Evolutionary conservation across 92 coral and sea anemone genomes (phyloP).

Genomic region (Diadumene lineata): DNA sequence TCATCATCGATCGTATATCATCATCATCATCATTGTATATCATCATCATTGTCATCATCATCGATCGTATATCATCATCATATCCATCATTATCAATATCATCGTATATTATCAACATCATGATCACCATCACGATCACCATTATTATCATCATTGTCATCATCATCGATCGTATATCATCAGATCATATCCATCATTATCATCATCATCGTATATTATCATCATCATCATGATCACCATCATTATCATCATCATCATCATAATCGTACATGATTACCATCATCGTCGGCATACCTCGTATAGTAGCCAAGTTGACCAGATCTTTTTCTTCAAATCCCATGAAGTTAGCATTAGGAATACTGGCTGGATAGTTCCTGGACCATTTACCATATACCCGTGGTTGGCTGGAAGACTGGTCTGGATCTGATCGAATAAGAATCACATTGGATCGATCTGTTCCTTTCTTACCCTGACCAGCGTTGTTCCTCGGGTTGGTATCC

Average conservation of each 20-base stretch:
- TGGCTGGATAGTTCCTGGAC: slow-evolving; percentile 45
- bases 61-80: background rate
- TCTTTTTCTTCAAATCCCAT: slow-evolving; percentile 27
- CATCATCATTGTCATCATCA: background rate
- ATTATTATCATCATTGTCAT: background rate
- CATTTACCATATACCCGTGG: slow-evolving; percentile 26
- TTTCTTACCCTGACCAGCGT: slow-evolving; percentile 36
- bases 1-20: background rate
- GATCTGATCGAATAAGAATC: slow-evolving; percentile 22
- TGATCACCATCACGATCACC: background rate
- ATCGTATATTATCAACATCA: background rate
- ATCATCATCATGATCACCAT: background rate
- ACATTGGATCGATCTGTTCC: slow-evolving; percentile 49
- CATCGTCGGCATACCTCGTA: slow-evolving; percentile 16
- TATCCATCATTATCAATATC: background rate
- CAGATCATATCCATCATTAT: background rate
- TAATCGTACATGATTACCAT: background rate
- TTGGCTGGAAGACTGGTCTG: slow-evolving; percentile 1
- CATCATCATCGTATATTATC: slow-evolving; percentile 8
- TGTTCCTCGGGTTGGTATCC: slow-evolving; percentile 35
- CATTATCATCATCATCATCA: slow-evolving; percentile 4
- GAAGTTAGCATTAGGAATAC: slow-evolving; percentile 23
- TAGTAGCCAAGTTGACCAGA: slow-evolving; percentile 27
- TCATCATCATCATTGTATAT: background rate
- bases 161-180: background rate